Evolutionary conservation across 2,113 vertebrate genomes (phyloP), one percentile per base, ranked within the genome.

Genomic region (Seriola aureovittata): DNA sequence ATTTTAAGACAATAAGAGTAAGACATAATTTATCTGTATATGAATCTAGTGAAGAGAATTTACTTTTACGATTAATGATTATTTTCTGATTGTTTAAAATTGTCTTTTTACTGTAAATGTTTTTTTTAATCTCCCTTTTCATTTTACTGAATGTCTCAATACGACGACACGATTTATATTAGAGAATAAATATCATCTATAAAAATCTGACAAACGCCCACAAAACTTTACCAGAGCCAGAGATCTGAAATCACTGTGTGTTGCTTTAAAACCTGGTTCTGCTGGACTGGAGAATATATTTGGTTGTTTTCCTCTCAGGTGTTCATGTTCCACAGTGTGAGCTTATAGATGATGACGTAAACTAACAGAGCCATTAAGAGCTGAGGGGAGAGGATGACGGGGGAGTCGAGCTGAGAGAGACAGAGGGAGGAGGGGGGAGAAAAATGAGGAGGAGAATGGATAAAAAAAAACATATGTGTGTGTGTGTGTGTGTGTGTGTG

Each of bases 301-400:
- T 65, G 14, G 6, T 32, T 23, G 34, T 4, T 4, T 1, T 14
- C 57, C 3, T 25, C 14, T 91, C 88, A 92, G 46, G 52, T 23
- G 82, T 75, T 89, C 77, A 88, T 69, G 8, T 90, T 92, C 93
- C 90, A 93, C 59, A 89, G 19, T 5, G 91, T 72, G 71, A 93
- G 88, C 80, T 91, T 92, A 78, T 89, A 94, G 72, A 94, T 50
- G 65, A 93, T 29, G 23, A 94, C 88, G 19, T 92, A 93, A 69
- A 93, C 0, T 0, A 94, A 64, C 34, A 94, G 89, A 74, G 78
- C 75, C 75, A 93, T 74, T 59, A 94, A 65, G 2, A 94, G 72
- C 19, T 89, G 90, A 58, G 90, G 90, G 65, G 91, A 89, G 84
- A 92, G 70, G 86, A 91, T 7, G 68, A 50, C 38, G 2, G 90